Percentiles rank a stretch among this genome's conserved stretches.
phyloP scores from a whole-genome alignment of 2,888 invertebrate genomes.

The Eretmocerus hayati region DNA sequence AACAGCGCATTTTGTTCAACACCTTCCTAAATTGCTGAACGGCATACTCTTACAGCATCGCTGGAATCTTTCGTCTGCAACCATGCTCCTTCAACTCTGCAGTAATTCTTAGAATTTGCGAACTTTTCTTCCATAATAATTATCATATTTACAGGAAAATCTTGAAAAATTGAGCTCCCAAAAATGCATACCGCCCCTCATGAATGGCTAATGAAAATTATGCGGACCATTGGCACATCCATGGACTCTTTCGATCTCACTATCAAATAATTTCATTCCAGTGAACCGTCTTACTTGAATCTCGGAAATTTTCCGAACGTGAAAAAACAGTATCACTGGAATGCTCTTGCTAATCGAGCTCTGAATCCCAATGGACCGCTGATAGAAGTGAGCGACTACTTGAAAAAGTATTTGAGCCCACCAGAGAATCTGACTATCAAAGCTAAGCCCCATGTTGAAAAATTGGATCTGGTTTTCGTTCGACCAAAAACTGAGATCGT shows the following conservation, averaged over 20 bases:
- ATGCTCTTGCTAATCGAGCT: conserved; percentile 31
- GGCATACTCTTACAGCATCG: too few relatives aligned
- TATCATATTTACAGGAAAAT: too few relatives aligned
- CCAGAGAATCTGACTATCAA: conserved; percentile 23
- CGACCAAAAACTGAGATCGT: neutral
- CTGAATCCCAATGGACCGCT: conserved; percentile 31
- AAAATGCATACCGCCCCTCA: too few relatives aligned
- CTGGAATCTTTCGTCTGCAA: too few relatives aligned
- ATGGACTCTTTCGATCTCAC: neutral
- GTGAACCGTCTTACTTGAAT: conserved; percentile 9
- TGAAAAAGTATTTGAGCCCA: conserved; percentile 25
- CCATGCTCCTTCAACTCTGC: too few relatives aligned
- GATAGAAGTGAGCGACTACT: conserved; percentile 25
- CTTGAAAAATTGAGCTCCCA: too few relatives aligned
- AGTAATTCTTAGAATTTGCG: too few relatives aligned
- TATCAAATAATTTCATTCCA: conserved; percentile 1
- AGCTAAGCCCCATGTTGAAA: conserved; percentile 15
- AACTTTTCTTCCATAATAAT: too few relatives aligned
- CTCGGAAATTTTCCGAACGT: conserved; percentile 30
- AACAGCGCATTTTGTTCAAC: too few relatives aligned
- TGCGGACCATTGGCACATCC: too few relatives aligned
- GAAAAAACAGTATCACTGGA: conserved; percentile 30
- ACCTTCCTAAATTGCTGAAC: too few relatives aligned
- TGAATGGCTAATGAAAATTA: too few relatives aligned
- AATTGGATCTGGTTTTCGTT: conserved; percentile 25